Evolutionary conservation across 2,888 invertebrate genomes (phyloP).

Genomic region (Dorcus hopei): DNA sequence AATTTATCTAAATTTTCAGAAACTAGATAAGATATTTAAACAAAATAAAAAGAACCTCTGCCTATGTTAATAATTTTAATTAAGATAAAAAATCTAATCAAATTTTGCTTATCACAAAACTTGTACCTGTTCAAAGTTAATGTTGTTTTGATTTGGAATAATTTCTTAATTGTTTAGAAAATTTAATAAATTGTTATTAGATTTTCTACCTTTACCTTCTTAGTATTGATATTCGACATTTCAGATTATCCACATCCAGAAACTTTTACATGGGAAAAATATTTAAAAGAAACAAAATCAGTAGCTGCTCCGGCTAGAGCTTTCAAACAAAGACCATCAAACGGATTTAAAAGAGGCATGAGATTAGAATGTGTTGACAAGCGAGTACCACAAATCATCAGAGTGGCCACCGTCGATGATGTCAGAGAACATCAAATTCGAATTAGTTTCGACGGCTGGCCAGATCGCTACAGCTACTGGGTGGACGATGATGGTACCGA

Average conservation of each 20-base stretch:
- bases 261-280: constrained; percentile 81
- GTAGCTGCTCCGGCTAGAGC: constrained; percentile 75
- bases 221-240: constrained; percentile 11
- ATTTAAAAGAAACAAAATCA: constrained; percentile 72
- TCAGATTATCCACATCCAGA: constrained; percentile 67
- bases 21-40: too few species aligned
- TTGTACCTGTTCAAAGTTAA: too few species aligned
- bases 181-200: too few species aligned
- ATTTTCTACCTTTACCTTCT: too few species aligned
- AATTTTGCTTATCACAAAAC: too few species aligned
- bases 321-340: constrained; percentile 75
- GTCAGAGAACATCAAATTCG: constrained; percentile 72
- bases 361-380: constrained; percentile 85
- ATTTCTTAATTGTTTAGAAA: too few species aligned
- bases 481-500: constrained; percentile 87
- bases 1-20: too few species aligned
- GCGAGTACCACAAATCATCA: constrained; percentile 75
- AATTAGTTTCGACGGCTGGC: constrained; percentile 89
- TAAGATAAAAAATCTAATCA: too few species aligned
- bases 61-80: too few species aligned
- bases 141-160: too few species aligned
- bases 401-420: constrained; percentile 79
- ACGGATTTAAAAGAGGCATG: constrained; percentile 80
- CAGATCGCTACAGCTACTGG: constrained; percentile 80
- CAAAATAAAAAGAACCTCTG: too few species aligned